A percentile compares a stretch with the other conserved stretches of the same genome.
phyloP scores from a whole-genome alignment of 2,888 invertebrate genomes.

The Tipula lateralis region DNA sequence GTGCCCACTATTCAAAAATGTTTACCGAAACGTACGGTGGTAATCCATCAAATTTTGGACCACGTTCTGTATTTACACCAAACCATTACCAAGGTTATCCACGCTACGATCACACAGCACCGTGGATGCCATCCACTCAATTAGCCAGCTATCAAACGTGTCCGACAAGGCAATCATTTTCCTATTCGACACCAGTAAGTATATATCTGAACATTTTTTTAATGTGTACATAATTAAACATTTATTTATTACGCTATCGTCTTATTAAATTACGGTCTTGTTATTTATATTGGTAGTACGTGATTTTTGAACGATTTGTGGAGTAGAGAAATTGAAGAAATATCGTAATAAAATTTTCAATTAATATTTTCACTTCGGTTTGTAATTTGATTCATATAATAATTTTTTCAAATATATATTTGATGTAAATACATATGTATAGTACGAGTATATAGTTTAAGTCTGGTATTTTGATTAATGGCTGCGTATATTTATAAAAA shows the following conservation, averaged over 20 bases:
- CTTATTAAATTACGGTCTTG: not conserved
- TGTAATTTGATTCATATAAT: not conserved
- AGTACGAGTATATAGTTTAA: not conserved
- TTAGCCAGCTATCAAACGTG: slow-evolving; percentile 35
- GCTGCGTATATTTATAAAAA: not conserved
- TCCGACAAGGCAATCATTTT: slow-evolving; percentile 34
- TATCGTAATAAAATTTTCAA: slow-evolving; percentile 19
- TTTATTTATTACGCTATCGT: slow-evolving; percentile 26
- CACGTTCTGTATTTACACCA: slow-evolving; percentile 36
- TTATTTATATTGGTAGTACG: slow-evolving; percentile 25
- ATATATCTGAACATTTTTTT: not conserved
- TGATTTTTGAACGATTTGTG: slow-evolving; percentile 12
- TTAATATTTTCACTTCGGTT: not conserved
- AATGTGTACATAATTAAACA: slow-evolving; percentile 3
- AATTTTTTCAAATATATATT: not conserved
- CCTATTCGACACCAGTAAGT: slow-evolving; percentile 35
- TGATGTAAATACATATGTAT: no score
- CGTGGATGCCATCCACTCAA: slow-evolving; percentile 35
- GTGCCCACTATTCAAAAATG: slow-evolving; percentile 42
- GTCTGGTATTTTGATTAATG: not conserved
- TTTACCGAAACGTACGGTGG: slow-evolving; percentile 41
- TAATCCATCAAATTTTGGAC: slow-evolving; percentile 37
- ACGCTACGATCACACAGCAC: slow-evolving; percentile 32
- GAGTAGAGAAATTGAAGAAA: not conserved
- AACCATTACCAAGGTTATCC: slow-evolving; percentile 39